These are phyloP conservation scores for Zaprionus vittiger DNA, from an alignment of 1,140 invertebrate genomes.

Conservation along the genomic window DNA sequence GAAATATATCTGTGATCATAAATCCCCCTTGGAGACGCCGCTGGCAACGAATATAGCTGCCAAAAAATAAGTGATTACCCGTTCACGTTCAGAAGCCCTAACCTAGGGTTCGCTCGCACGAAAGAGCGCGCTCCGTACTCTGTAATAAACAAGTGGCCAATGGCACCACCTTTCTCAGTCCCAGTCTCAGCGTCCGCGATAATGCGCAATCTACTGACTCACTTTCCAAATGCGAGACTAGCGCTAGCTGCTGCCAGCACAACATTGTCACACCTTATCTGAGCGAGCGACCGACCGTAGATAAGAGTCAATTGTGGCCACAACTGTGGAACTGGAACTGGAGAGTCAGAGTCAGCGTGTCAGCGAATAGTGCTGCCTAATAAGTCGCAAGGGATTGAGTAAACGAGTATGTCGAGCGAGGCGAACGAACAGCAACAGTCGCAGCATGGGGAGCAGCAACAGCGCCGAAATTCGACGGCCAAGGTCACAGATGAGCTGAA, in stretches of 20 bases:
- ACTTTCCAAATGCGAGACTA: conserved; percentile 24
- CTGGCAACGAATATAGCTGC: not conserved
- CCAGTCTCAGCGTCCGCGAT: conserved; percentile 26
- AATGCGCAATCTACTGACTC: conserved; percentile 44
- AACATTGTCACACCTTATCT: conserved; percentile 4
- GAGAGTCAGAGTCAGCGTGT: not conserved
- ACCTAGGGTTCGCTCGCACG: conserved; percentile 20
- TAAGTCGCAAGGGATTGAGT: conserved; percentile 25
- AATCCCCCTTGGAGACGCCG: not conserved
- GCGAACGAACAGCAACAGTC: conserved; percentile 20
- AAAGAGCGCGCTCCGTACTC: not conserved
- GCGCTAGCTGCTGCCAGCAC: conserved; percentile 6
- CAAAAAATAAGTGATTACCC: conserved; percentile 1
- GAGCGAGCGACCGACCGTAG: not conserved
- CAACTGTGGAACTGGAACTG: not conserved
- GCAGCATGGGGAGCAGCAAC: conserved; percentile 12
- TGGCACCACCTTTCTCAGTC: conserved; percentile 24
- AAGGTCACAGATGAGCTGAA: conserved; percentile 7
- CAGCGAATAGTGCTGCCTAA: conserved; percentile 15
- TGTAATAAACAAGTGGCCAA: conserved; percentile 6
- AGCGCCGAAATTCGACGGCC: conserved; percentile 6
- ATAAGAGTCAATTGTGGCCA: conserved; percentile 17
- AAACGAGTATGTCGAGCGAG: conserved; percentile 27
- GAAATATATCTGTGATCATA: not conserved
- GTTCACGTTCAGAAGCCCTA: conserved; percentile 8